Percentiles rank a stretch among this genome's conserved stretches.
Conservation (phyloP, 2,888 invertebrate genomes). For the Drosophila paranaensis region DNA sequence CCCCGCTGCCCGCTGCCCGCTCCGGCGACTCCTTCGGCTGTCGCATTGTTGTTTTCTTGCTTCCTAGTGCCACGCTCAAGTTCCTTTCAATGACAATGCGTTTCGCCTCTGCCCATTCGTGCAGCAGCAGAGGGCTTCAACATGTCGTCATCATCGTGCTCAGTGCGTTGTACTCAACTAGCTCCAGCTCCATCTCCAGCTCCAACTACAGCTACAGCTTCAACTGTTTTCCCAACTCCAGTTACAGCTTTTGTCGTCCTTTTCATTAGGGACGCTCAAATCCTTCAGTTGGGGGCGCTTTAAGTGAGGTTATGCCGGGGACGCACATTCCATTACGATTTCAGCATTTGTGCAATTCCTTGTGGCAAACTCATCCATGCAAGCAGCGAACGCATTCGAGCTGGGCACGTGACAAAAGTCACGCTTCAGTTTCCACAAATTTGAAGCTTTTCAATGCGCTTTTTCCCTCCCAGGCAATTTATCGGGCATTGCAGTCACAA, state of each 20-base stretch:
- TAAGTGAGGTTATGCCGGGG: slow-evolving; percentile 24
- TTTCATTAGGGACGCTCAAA: slow-evolving; percentile 53
- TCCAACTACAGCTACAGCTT: no score
- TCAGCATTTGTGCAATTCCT: slow-evolving; percentile 13
- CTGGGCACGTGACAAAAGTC: slow-evolving; percentile 44
- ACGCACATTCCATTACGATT: slow-evolving; percentile 37
- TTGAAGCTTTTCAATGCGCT: slow-evolving; percentile 16
- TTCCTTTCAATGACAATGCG: slow-evolving; percentile 79
- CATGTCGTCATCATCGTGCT: slow-evolving; percentile 55
- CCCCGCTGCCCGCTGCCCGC: slow-evolving; percentile 30
- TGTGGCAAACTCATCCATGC: slow-evolving; percentile 5
- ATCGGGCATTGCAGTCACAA: slow-evolving; percentile 10
- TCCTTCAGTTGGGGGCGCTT: slow-evolving; percentile 36
- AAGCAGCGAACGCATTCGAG: slow-evolving; percentile 21
- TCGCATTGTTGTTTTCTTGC: slow-evolving; percentile 41
- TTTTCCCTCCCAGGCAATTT: slow-evolving; percentile 26
- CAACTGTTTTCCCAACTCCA: slow-evolving; percentile 1
- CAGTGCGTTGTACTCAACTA: slow-evolving; percentile 70
- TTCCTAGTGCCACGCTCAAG: slow-evolving; percentile 57
- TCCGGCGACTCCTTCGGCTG: slow-evolving; percentile 17
- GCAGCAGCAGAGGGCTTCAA: slow-evolving; percentile 10
- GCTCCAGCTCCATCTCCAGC: slow-evolving; percentile 5
- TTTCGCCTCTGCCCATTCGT: slow-evolving; percentile 47
- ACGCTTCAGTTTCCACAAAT: slow-evolving; percentile 17
- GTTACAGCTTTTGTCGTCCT: slow-evolving; percentile 14